Evolutionary conservation across 2,888 invertebrate genomes (phyloP).

Genomic region (Atrina japonica): DNA sequence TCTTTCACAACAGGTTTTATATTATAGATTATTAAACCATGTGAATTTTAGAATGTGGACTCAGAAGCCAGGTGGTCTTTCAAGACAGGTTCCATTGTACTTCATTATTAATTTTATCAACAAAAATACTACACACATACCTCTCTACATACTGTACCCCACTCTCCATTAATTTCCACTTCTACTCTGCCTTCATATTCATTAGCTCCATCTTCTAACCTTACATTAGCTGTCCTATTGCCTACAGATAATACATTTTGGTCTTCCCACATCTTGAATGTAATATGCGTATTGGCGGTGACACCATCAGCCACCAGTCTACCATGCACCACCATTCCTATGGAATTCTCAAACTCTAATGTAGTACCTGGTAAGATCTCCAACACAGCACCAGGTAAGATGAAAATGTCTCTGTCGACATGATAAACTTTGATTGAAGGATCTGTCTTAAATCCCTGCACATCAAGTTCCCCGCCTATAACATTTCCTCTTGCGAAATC

Average conservation of each 20-base stretch:
- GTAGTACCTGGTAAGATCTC: constrained; percentile 93
- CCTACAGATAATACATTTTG: constrained; percentile 59
- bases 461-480: constrained; percentile 75
- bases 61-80: too few relatives aligned
- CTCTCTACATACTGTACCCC: constrained; percentile 98
- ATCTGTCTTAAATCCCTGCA: constrained; percentile 48
- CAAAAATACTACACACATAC: constrained; percentile 52
- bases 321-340: constrained; percentile 96
- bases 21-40: too few relatives aligned
- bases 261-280: constrained; percentile 63
- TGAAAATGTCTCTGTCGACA: constrained; percentile 96
- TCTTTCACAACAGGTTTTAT: too few relatives aligned
- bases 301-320: constrained; percentile 85
- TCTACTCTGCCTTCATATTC: constrained; percentile 91
- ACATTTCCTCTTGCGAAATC: constrained; percentile 80
- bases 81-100: too few relatives aligned
- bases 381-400: constrained; percentile 94
- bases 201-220: constrained; percentile 90
- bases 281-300: constrained; percentile 40
- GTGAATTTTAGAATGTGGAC: too few relatives aligned
- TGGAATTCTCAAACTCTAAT: constrained; percentile 91
- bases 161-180: constrained; percentile 90
- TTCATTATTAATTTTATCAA: too few relatives aligned
- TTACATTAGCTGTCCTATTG: constrained; percentile 84
- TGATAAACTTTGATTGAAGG: constrained; percentile 84